phyloP scores from a whole-genome alignment of 2,888 invertebrate genomes.

The Sinopyrophorus schimmeli region DNA sequence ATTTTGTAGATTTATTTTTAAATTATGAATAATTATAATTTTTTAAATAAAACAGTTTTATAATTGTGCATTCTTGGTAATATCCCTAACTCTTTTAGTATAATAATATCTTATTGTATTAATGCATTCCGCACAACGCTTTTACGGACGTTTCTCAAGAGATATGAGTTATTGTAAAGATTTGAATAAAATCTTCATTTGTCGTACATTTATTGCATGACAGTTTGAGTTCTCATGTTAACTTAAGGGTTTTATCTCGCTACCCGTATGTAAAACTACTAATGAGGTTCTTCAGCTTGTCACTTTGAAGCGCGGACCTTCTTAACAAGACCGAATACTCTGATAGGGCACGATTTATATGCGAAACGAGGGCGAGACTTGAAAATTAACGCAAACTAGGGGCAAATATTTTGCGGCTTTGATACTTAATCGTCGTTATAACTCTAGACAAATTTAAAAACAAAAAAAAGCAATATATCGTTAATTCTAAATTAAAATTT shows the following conservation, averaged over 20 bases:
- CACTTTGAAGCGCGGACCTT: conserved; percentile 25
- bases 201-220: conserved; percentile 5
- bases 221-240: conserved; percentile 21
- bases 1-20: too few species aligned
- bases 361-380: conserved; percentile 18
- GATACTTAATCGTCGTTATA: not conserved
- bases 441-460: not conserved
- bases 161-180: too few species aligned
- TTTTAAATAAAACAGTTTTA: too few species aligned
- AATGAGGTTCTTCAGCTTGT: conserved; percentile 30
- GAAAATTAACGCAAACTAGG: conserved; percentile 21
- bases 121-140: too few species aligned
- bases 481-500: not conserved
- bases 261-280: conserved; percentile 32
- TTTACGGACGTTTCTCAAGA: too few species aligned
- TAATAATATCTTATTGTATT: too few species aligned
- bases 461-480: not conserved
- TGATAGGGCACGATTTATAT: conserved; percentile 25
- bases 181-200: too few species aligned
- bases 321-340: conserved; percentile 21
- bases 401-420: conserved; percentile 15
- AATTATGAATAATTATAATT: too few species aligned
- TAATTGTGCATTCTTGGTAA: too few species aligned
- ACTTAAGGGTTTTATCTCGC: conserved; percentile 22
- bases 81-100: too few species aligned